Evolutionary conservation across 2,888 invertebrate genomes (phyloP), one percentile per base, ranked within the genome.

Genomic region (Aleiodes leptofemur): DNA sequence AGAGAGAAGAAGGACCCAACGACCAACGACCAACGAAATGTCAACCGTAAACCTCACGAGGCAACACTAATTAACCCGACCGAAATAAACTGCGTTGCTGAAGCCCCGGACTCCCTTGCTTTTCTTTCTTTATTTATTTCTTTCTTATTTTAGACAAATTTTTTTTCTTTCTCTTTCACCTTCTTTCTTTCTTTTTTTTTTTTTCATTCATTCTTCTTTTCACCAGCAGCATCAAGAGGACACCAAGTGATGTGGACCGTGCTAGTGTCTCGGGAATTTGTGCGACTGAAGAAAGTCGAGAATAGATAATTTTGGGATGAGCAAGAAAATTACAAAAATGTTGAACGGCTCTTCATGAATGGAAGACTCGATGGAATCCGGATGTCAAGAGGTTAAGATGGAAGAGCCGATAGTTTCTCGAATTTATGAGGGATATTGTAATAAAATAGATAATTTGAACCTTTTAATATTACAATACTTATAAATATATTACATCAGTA

Each of bases 21-120:
- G 82, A 87, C 78, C 80, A 85, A 83, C 83, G 82, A 87, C 85
- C 88, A 86, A 86, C 88, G 86, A 89, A 89, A 88, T 88, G 89
- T 88, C 89, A 89, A 88, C 88, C 86, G 88, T 89, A 88, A 89
- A 88, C 88, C 88, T 89, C 88, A 86, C 88, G 87, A 88, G 87
- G 86, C 88, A 87, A 86, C 89, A 86, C 88, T 89, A 89, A 89
- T 89, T 89, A 89, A 88, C 88, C 87, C 87, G 86, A 88, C 88
- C 86, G 85, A 88, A 88, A 89, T 88, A 88, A 88, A 88, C 87
- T 86, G 86, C 86, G 82, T 79, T 83, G 83, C 83, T 71, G 31
- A 57, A 82, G 78, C 76, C 23, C 23, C 77, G 68, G 51, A 53
- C 77, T 80, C 81, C 78, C 81, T 76, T 76, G 55, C 66, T 75